These are phyloP conservation scores for Phyto melanocephala DNA, from an alignment of 2,888 invertebrate genomes.

Conservation along the genomic window DNA sequence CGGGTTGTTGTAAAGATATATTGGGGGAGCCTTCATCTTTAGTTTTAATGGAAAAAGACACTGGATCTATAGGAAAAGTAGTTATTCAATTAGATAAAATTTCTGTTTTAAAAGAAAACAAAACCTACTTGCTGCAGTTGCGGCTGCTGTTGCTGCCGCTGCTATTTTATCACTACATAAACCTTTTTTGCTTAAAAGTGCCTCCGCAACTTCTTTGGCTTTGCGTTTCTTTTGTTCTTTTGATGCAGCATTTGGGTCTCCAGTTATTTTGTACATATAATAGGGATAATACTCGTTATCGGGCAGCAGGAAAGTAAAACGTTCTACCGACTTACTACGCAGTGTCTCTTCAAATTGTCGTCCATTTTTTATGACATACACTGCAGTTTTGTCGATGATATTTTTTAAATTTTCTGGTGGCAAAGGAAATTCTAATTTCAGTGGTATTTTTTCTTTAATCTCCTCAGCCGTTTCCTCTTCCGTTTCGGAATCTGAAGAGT, in stretches of 20 bases:
- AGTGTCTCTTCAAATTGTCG: constrained; percentile 94
- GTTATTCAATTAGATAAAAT: neutral
- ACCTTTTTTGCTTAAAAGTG: constrained; percentile 72
- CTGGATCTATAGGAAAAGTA: constrained; percentile 81
- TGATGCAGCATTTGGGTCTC: constrained; percentile 74
- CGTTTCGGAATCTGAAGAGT: constrained; percentile 80
- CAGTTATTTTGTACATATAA: constrained; percentile 84
- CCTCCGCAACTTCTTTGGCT: constrained; percentile 74
- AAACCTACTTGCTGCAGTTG: constrained; percentile 62
- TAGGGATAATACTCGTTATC: constrained; percentile 89
- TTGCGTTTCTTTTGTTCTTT: constrained; percentile 75
- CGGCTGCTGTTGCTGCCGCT: constrained; percentile 56
- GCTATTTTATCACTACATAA: constrained; percentile 63
- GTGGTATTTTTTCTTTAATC: constrained; percentile 59
- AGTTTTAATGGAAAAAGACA: constrained; percentile 91
- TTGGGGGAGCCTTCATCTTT: constrained; percentile 84
- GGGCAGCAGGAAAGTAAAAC: constrained; percentile 92
- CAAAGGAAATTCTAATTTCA: constrained; percentile 78
- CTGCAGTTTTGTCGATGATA: constrained; percentile 97
- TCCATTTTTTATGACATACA: constrained; percentile 97
- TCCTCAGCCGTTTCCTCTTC: constrained; percentile 48
- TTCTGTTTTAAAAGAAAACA: neutral
- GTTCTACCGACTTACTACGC: constrained; percentile 88
- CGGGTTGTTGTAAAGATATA: constrained; percentile 84
- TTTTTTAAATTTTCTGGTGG: constrained; percentile 91